Evolutionary conservation across 2,888 invertebrate genomes (phyloP), one percentile per base, ranked within the genome.

Genomic region (Brenthis ino): DNA sequence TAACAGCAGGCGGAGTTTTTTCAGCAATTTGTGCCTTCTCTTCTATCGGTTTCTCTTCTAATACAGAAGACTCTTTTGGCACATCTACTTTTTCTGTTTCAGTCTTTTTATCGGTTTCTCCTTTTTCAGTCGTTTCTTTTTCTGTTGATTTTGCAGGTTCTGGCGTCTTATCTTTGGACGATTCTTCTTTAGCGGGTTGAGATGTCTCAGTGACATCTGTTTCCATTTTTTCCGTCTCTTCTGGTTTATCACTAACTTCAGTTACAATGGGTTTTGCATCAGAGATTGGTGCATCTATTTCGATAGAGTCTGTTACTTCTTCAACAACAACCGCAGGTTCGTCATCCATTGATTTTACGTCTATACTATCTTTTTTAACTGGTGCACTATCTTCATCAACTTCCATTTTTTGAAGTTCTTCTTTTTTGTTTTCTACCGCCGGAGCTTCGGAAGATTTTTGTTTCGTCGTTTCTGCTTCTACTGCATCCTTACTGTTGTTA

Each of bases 171-270:
- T 55, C 57, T 66, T 37, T 47, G 54, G 14, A 60, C 68, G 75
- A 2, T 70, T 67, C 83, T 79, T 37, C 79, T 80, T 78, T 79
- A 69, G 75, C 73, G 67, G 75, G 12, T 70, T 69, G 84, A 79
- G 24, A 79, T 78, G 76, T 70, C 70, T 73, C 71, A 55, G 65
- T 63, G 8, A 61, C 57, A 47, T 78, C 77, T 43, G 70, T 74
- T 65, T 83, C 83, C 82, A 83, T 86, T 72, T 79, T 80, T 76
- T 85, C 85, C 79, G 82, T 83, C 79, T 86, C 81, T 74, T 80
- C 81, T 64, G 75, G 73, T 75, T 85, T 85, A 71, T 85, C 76
- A 37, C 67, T 74, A 33, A 71, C 76, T 71, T 79, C 79, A 56
- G 72, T 77, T 37, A 81, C 77, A 47, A 88, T 70, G 11, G 88